Evolutionary conservation across 2,113 vertebrate genomes (phyloP).

Genomic region (Thalassarche chlororhynchos): DNA sequence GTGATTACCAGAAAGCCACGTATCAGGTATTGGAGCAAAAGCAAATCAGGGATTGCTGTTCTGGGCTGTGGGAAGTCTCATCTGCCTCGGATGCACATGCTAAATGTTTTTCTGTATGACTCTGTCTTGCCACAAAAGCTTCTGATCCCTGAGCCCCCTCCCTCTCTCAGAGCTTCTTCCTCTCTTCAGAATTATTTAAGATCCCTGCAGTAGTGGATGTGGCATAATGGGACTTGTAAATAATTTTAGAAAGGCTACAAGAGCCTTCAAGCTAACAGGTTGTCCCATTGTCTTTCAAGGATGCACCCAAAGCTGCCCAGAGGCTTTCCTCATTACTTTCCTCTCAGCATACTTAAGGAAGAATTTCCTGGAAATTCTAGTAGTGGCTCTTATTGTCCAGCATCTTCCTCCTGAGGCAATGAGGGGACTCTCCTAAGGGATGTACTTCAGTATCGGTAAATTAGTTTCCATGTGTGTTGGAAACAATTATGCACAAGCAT

Average conservation of each 20-base stretch:
- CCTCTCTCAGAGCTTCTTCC: background rate
- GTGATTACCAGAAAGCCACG: background rate
- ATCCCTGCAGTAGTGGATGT: background rate
- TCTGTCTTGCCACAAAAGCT: background rate
- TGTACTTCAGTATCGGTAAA: background rate
- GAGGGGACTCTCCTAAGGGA: background rate
- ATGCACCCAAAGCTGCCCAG: background rate
- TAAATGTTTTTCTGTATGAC: background rate
- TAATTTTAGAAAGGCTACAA: background rate
- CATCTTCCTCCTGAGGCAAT: background rate
- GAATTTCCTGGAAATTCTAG: background rate
- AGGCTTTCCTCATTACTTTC: background rate
- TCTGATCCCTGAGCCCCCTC: background rate
- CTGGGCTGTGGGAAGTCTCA: background rate
- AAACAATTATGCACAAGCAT: background rate
- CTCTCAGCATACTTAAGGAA: background rate
- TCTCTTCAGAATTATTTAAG: background rate
- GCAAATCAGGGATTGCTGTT: background rate
- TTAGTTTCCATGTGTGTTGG: background rate
- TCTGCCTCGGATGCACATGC: background rate
- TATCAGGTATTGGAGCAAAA: background rate
- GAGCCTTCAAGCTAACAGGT: background rate
- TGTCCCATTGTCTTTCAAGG: background rate
- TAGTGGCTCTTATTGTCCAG: background rate
- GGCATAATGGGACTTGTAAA: background rate